These are phyloP conservation scores for Enteromius radiatus DNA, from an alignment of 2,797 vertebrate species.

Conservation along the genomic window DNA sequence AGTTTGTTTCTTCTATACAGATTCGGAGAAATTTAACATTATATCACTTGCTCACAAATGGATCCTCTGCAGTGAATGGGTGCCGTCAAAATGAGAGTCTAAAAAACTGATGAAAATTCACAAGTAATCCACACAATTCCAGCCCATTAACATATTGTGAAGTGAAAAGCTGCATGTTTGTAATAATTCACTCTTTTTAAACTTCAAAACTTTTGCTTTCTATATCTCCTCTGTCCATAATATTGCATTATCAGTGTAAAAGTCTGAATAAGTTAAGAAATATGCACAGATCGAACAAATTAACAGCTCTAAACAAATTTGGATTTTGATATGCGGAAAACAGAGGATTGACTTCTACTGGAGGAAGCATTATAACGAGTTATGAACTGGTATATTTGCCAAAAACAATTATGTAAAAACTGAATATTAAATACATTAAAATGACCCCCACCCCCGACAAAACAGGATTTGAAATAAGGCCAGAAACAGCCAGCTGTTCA, in stretches of 20 bases:
- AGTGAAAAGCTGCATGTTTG: not conserved
- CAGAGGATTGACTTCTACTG: not conserved
- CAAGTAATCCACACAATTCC: not conserved
- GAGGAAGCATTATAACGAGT: not conserved
- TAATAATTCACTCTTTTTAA: not conserved
- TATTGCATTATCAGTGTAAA: not conserved
- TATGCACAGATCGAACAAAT: not conserved
- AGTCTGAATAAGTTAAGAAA: not conserved
- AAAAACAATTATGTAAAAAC: not conserved
- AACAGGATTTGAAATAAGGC: not conserved
- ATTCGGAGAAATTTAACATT: not conserved
- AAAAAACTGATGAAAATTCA: not conserved
- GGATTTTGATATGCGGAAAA: not conserved
- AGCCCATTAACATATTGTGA: not conserved
- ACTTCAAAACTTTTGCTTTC: not conserved
- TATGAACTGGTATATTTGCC: not conserved
- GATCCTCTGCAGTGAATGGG: not conserved
- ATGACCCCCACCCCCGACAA: not conserved
- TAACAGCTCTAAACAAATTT: not conserved
- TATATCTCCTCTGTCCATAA: not conserved
- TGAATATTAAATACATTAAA: not conserved
- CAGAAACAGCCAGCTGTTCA: too few species aligned
- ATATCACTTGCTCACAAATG: not conserved
- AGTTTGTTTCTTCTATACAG: not conserved
- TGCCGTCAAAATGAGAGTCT: not conserved